These are phyloP conservation scores for Gymnocephalus cernua DNA, from an alignment of 2,113 vertebrate species.

Conservation along the genomic window DNA sequence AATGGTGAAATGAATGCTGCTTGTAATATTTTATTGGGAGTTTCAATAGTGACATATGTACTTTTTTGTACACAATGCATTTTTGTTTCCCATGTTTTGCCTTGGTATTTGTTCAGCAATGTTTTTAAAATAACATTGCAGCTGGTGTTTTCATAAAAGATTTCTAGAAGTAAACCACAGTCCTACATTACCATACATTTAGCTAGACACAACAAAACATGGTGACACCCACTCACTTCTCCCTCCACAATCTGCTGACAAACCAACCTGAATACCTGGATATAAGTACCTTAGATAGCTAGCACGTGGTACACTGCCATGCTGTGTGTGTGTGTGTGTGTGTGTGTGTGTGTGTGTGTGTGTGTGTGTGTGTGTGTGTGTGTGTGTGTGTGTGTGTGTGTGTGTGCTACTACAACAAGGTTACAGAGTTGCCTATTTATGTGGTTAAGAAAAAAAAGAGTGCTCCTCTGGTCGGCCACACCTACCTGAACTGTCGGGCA, in stretches of 20 bases:
- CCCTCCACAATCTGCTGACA: conserved; percentile 62
- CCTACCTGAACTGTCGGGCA: conserved; percentile 82
- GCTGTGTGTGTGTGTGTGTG: conserved; percentile 23
- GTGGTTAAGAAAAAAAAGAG: conserved; percentile 5
- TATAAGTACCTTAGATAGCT: conserved; percentile 57
- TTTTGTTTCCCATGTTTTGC: background rate
- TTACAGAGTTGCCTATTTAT: conserved; percentile 29
- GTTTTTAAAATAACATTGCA: conserved; percentile 6
- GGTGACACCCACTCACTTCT: conserved; percentile 45
- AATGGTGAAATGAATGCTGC: background rate
- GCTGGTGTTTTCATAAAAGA: conserved; percentile 26
- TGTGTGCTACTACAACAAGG: conserved; percentile 54
- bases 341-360: background rate
- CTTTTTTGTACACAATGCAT: background rate
- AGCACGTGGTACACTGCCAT: conserved; percentile 69
- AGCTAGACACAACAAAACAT: conserved; percentile 62
- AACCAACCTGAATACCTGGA: conserved; percentile 58
- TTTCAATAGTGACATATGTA: background rate
- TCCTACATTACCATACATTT: conserved; percentile 37
- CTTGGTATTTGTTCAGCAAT: background rate
- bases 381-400: conserved; percentile 14
- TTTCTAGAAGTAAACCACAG: conserved; percentile 17
- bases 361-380: conserved; percentile 7
- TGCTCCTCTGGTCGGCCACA: conserved; percentile 74
- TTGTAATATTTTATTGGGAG: background rate